phyloP scores from a whole-genome alignment of 2,113 vertebrate genomes.

The Odocoileus virginianus region DNA sequence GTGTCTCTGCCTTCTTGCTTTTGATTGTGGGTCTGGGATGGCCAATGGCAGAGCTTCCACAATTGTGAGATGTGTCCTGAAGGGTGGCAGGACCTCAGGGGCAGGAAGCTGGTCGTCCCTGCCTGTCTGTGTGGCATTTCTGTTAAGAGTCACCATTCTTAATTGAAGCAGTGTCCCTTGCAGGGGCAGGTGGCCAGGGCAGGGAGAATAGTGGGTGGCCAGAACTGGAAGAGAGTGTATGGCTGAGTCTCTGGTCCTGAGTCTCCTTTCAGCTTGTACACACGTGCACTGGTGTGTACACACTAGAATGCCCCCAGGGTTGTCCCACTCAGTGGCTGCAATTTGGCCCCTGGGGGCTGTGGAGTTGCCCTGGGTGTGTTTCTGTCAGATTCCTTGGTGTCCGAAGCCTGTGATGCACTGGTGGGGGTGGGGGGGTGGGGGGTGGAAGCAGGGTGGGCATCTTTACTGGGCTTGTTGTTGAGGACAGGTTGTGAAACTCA shows the following conservation, averaged over 20 bases:
- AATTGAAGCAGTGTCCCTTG: background rate
- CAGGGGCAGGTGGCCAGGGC: background rate
- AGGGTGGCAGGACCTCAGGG: background rate
- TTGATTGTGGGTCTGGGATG: background rate
- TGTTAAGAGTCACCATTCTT: background rate
- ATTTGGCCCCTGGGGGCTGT: background rate
- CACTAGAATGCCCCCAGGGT: background rate
- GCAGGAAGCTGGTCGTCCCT: background rate
- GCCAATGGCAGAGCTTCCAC: background rate
- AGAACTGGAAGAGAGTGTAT: background rate
- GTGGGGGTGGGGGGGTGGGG: fast-evolving
- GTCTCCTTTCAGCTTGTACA: background rate
- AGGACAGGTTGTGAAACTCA: background rate
- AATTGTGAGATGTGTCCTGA: background rate
- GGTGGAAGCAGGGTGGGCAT: background rate
- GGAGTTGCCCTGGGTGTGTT: background rate
- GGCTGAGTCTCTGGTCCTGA: background rate
- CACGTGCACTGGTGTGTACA: background rate
- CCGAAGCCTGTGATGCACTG: background rate
- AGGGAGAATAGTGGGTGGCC: background rate
- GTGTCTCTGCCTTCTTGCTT: background rate
- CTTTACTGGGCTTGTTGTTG: background rate
- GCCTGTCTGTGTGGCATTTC: background rate
- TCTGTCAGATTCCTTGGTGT: background rate
- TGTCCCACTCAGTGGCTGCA: background rate